Conservation (phyloP, 2,113 vertebrate species). For the Calidris pugnax region DNA sequence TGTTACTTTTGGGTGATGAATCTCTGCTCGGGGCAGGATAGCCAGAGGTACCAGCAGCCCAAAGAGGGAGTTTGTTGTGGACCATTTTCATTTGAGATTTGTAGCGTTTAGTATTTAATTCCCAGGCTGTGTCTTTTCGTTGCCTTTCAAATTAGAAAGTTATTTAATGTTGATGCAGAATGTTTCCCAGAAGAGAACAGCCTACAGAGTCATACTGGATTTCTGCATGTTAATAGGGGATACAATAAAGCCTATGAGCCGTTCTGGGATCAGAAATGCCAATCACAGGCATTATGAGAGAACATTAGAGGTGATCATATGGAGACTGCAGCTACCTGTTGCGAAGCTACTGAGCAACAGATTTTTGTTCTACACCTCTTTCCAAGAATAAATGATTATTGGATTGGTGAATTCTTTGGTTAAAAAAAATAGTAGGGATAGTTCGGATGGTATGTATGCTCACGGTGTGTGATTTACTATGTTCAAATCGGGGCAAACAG, state of each 20-base stretch:
- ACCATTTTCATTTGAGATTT: background rate
- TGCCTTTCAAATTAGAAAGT: conserved; percentile 31
- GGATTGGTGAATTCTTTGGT: background rate
- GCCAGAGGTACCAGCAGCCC: background rate
- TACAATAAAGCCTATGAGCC: background rate
- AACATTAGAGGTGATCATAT: background rate
- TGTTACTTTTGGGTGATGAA: background rate
- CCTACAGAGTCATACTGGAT: background rate
- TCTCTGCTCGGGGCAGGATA: background rate
- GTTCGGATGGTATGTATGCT: background rate
- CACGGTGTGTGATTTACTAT: background rate
- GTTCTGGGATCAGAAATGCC: background rate
- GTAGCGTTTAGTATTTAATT: conserved; percentile 15
- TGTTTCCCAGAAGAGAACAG: background rate
- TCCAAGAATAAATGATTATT: background rate
- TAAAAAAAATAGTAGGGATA: background rate
- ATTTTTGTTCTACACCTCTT: background rate
- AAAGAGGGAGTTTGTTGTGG: background rate
- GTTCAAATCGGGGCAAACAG: background rate
- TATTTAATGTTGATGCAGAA: background rate
- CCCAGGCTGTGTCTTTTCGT: background rate
- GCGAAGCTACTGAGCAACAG: background rate
- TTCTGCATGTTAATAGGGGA: background rate
- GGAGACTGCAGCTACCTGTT: background rate
- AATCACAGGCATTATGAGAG: background rate